phyloP scores from a whole-genome alignment of 2,888 invertebrate genomes.

The Melanchra persicariae region DNA sequence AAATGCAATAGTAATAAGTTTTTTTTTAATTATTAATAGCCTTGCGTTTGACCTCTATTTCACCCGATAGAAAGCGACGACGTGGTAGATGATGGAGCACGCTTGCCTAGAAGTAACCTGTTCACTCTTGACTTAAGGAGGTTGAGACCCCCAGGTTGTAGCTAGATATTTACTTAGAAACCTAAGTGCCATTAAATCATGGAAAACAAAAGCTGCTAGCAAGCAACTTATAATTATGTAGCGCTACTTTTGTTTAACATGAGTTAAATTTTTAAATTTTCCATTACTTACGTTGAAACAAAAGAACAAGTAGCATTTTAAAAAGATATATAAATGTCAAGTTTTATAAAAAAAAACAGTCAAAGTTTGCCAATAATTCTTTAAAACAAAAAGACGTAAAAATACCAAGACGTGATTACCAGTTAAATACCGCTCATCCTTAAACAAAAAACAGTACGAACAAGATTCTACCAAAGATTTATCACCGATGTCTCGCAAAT shows the following conservation, averaged over 20 bases:
- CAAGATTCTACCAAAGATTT: slow-evolving; percentile 38
- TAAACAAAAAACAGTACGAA: slow-evolving; percentile 28
- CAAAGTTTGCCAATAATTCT: slow-evolving; percentile 7
- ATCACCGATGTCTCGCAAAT: slow-evolving; percentile 30
- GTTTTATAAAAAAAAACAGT: slow-evolving; percentile 3
- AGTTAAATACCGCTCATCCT: slow-evolving; percentile 25
- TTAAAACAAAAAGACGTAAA: slow-evolving; percentile 32
- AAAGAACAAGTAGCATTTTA: slow-evolving; percentile 1
- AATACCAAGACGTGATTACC: slow-evolving; percentile 13
- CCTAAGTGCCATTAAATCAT: background rate
- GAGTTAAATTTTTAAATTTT: background rate
- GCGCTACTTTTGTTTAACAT: background rate
- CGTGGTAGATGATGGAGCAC: too few species aligned
- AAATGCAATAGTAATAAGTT: background rate
- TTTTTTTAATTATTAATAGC: too few species aligned
- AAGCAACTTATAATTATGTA: background rate
- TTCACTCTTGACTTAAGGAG: too few species aligned
- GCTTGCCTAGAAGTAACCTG: too few species aligned
- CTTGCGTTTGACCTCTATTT: too few species aligned
- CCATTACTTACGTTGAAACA: background rate
- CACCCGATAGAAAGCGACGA: too few species aligned
- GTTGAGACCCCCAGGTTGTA: too few species aligned
- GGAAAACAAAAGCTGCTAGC: background rate
- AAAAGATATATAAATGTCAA: slow-evolving; percentile 36
- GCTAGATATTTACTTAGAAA: background rate